phyloP scores from a whole-genome alignment of 2,113 vertebrate genomes.

The Rhegmatorhina hoffmannsi region DNA sequence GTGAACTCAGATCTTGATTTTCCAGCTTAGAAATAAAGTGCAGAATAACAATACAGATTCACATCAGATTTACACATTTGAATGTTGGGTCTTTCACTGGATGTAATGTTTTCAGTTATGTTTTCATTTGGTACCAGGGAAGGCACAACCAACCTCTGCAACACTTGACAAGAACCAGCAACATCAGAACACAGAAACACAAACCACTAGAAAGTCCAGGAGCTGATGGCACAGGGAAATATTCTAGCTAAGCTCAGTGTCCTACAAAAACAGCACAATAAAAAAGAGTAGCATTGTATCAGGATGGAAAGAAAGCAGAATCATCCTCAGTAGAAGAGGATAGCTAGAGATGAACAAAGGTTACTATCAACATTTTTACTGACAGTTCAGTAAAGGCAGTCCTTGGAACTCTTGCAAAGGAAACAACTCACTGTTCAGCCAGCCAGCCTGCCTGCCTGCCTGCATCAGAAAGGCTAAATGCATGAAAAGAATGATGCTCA shows the following conservation, averaged over 20 bases:
- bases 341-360: neutral
- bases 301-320: neutral
- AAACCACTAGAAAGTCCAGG: neutral
- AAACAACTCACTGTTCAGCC: neutral
- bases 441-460: neutral
- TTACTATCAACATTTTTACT: neutral
- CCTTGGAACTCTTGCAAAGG: neutral
- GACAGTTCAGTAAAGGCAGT: neutral
- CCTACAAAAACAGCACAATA: neutral
- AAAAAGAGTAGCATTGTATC: neutral
- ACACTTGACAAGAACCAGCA: neutral
- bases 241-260: neutral
- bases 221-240: neutral
- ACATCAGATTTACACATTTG: neutral
- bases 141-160: neutral
- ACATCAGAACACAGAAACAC: neutral
- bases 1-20: neutral
- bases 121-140: neutral
- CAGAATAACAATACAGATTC: neutral
- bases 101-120: neutral
- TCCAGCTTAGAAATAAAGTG: neutral
- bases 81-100: neutral
- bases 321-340: neutral
- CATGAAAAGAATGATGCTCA: neutral
- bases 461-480: neutral